Base-by-base conservation (phyloP, 2,888 invertebrate genomes). In the Branchipolynoe longqiensis region DNA sequence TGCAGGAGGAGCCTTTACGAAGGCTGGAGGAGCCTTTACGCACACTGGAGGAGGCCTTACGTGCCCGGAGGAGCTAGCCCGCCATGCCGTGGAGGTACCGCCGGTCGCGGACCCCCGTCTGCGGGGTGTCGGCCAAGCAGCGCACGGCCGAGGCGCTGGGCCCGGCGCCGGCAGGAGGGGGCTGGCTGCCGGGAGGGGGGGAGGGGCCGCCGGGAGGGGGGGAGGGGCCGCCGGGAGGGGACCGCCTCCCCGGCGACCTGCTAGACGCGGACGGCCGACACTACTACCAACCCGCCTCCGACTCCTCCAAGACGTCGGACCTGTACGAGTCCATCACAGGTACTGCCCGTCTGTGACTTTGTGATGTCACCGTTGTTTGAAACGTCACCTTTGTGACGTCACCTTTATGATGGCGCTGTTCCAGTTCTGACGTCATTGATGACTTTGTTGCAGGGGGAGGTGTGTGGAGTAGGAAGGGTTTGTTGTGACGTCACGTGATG, bases 301-400 rank as follows among this genome's bases (percentile, higher is more conserved):
- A 78, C 28, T 48, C 78, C 28, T 78, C 78, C 3, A 78, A 78
- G 78, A 78, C 78, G 54, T 78, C 78, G n/a, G 78, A 78, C 78
- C 6, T 78, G 14, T 78, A 78, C 41, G 78, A 78, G 41, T 78
- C 78, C 4, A 78, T 78, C 48, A 48, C 48, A 78, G 78, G 78
- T 78, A 78, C 6, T n/a, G n/a, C n/a, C n/a, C n/a, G n/a, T n/a
- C n/a, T n/a, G n/a, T n/a, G n/a, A n/a, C n/a, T n/a, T n/a, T n/a
- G n/a, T n/a, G n/a, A n/a, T n/a, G n/a, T n/a, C n/a, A n/a, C n/a
- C n/a, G n/a, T n/a, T n/a, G n/a, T n/a, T n/a, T n/a, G n/a, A n/a
- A n/a, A n/a, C n/a, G n/a, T n/a, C n/a, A n/a, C n/a, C n/a, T n/a
- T n/a, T n/a, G n/a, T n/a, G n/a, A n/a, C n/a, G n/a, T n/a, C n/a